Conservation (phyloP, 2,888 invertebrate species). For the Dynastes hyllus region DNA sequence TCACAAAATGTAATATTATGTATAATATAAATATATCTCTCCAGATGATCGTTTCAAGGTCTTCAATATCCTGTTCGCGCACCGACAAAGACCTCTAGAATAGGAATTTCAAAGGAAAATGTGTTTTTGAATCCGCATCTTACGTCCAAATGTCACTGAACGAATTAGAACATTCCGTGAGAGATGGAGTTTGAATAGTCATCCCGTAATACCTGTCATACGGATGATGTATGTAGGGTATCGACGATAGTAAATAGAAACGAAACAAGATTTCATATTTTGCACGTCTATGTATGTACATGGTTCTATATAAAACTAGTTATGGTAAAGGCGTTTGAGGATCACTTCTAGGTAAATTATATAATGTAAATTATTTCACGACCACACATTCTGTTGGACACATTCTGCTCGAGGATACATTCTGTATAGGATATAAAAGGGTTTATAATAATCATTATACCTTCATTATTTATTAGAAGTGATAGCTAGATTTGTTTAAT, state of each 20-base stretch:
- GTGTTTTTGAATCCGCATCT: conserved; percentile 12
- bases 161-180: conserved; percentile 15
- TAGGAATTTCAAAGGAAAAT: conserved; percentile 17
- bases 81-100: conserved; percentile 8
- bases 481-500: too few relatives aligned
- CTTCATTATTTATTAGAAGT: too few relatives aligned
- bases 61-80: conserved; percentile 34
- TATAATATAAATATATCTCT: conserved; percentile 2
- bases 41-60: conserved; percentile 26
- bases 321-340: too few relatives aligned
- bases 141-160: conserved; percentile 31
- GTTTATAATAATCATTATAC: too few relatives aligned
- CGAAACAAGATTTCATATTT: too few relatives aligned
- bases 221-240: background rate
- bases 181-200: background rate
- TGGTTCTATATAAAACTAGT: too few relatives aligned
- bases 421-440: too few relatives aligned
- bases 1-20: background rate
- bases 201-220: background rate
- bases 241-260: too few relatives aligned
- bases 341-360: background rate
- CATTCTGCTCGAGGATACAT: too few relatives aligned
- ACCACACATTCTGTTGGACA: too few relatives aligned
- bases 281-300: too few relatives aligned
- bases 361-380: too few relatives aligned